Evolutionary conservation across 2,113 vertebrate genomes (phyloP), one percentile per base, ranked within the genome.

Genomic region (Laterallus jamaicensis): DNA sequence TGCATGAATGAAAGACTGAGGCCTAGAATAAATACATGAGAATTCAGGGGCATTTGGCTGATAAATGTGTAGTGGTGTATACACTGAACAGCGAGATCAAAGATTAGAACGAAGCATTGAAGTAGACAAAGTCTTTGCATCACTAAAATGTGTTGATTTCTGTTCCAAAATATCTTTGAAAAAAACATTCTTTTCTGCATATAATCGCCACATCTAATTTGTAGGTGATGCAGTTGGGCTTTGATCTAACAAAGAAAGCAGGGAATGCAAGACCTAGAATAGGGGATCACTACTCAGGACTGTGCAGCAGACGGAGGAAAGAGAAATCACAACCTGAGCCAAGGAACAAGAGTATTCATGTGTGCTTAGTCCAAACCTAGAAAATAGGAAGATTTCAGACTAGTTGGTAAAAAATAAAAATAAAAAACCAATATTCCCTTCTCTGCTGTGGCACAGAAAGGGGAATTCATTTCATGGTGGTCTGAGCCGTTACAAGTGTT

Each of bases 181-280:
- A 81, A 81, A 88, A 93, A 40, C 24, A 40, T 54, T 74, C 21
- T 78, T 77, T 77, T 25, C 79, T 9, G 69, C 47, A 25, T 82
- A 28, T 21, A 59, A 40, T 44, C 88, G 63, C 58, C 78, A 66
- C 47, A 70, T 15, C 22, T 71, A 24, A 82, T 95, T 91, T 92
- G 87, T 87, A 95, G 67, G 21, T 81, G 84, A 37, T 81, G 67
- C 22, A 44, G 49, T 2, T 88, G 78, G 84, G 82, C 84, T 96
- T 95, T 94, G 94, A 90, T 96, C 80, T 92, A 76, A 77, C 19
- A 80, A 47, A 73, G 52, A 50, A 92, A 40, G 24, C 31, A 52
- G 40, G 37, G 66, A 93, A 69, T 4, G 71, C 40, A 66, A 91
- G n/a, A 84, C 31, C 18, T 76, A 24, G 55, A 62, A 19, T 55